Base-by-base conservation (phyloP, 2,113 vertebrate species). In the Cavia porcellus region DNA sequence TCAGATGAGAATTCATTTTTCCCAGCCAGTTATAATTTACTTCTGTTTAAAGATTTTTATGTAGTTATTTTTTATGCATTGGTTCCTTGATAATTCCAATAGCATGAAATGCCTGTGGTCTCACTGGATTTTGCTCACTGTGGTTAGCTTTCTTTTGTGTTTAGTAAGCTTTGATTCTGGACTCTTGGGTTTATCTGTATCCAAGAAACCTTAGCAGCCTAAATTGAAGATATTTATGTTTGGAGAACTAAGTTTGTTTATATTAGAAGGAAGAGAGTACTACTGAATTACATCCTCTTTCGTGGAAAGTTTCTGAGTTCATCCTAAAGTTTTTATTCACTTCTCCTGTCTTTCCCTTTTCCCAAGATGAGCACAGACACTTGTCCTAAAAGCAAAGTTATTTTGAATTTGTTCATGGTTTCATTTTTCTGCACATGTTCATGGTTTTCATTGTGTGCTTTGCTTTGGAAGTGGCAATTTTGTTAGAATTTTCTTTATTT, bases 361-460 rank as follows among this genome's bases (percentile, higher is more conserved):
- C 30, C 17, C 52, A 70, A 84, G 42, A 38, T 5, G 45, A 92
- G 61, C 4, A 83, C 12, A 32, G 32, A 52, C 19, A n/a, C 55
- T 28, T n/a, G 17, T 87, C 52, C 79, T 85, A 81, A 81, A 81
- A 64, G 12, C 32, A 81, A 87, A 92, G 62, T 62, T 79, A 66
- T 83, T 96, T 80, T 61, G 15, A 93, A 25, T 92, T 81, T 90
- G n/a, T 50, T 87, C 75, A 32, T 52, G 42, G 72, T 92, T 89
- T 25, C 25, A 79, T 59, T 95, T 50, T 96, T 95, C 55, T 47
- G 59, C 68, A 50, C 7, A 35, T 72, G 84, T 88, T 38, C 38
- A 38, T 38, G 38, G 38, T 38, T 38, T 38, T 38, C 38, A 38
- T 88, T 86, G 80, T 47, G 14, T 61, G 45, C 30, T 68, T 96